Conservation (phyloP, 2,113 vertebrate genomes). For the Odontesthes bonariensis region DNA sequence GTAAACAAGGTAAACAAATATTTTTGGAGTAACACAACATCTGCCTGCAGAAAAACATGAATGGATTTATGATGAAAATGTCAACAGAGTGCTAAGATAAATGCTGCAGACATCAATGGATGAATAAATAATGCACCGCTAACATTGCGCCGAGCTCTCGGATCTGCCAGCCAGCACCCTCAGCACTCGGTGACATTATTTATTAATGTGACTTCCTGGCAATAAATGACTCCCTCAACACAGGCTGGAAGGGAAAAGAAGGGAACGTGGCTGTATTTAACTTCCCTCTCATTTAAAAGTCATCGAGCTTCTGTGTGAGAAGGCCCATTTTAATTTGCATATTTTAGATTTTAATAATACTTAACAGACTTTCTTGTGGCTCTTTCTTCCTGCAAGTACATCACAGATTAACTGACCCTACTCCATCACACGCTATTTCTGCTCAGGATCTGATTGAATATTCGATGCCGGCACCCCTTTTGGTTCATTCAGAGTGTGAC, state of each 20-base stretch:
- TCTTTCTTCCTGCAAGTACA: constrained; percentile 1
- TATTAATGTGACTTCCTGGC: constrained; percentile 60
- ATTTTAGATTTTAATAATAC: constrained; percentile 40
- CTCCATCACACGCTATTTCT: constrained; percentile 25
- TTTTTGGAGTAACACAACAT: background rate
- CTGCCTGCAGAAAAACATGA: background rate
- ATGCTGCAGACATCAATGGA: constrained; percentile 20
- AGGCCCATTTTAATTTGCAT: constrained; percentile 42
- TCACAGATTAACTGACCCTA: constrained; percentile 10
- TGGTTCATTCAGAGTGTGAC: background rate
- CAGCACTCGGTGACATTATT: constrained; percentile 42
- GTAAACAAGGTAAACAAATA: background rate
- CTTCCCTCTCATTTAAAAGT: constrained; percentile 30
- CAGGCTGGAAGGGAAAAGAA: constrained; percentile 48
- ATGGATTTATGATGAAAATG: constrained; percentile 6
- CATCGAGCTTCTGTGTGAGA: background rate
- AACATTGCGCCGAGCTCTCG: constrained; percentile 26
- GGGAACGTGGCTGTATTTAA: constrained; percentile 44
- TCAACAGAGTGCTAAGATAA: constrained; percentile 32
- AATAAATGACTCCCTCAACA: constrained; percentile 66
- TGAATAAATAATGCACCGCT: constrained; percentile 64
- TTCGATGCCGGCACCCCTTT: constrained; percentile 7
- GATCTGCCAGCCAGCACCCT: constrained; percentile 40
- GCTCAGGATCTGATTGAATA: constrained; percentile 17
- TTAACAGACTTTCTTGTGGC: constrained; percentile 19